Base-by-base conservation (phyloP, 2,888 invertebrate genomes). In the Eucera pruinosa region DNA sequence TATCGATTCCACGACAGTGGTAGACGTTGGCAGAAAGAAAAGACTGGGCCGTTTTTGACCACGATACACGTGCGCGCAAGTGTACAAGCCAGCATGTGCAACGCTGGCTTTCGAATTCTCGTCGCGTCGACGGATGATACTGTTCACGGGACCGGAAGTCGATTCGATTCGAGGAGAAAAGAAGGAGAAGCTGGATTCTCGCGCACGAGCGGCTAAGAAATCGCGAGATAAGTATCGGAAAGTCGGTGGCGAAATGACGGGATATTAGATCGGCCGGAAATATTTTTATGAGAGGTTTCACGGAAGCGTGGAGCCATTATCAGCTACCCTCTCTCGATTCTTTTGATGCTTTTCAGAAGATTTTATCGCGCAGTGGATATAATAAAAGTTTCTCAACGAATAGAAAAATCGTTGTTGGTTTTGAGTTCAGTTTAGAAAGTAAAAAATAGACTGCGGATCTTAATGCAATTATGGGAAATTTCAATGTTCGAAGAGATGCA, bases 201-300 rank as follows among this genome's bases (percentile, higher is more conserved):
- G 88, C 89, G 88, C 89, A 89, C 88, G 89, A 86, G 66, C 83
- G 86, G 52, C 80, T 62, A 75, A 78, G 76, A 84, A 84, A 88
- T 89, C 84, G 83, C 82, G 81, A 36, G 74, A 89, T 89, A 88
- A 87, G 88, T 84, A 83, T 81, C 83, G 33, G 25, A 83, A 72
- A 48, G 58, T 45, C 55, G 50, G 48, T 20, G 27, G 13, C 43
- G 50, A 68, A 78, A 79, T 61, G 72, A 72, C 66, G 60, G 54
- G 55, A 66, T 68, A 79, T 68, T 55, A 58, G 68, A 55, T 64
- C 54, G 67, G 30, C 23, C 27, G 52, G 50, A 52, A 72, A 62
- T 60, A 67, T 71, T 71, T 75, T 66, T 55, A 60, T 45, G 65
- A 23, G 52, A 20, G 55, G 20, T 54, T 52, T 64, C 64, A 61